phyloP scores from a whole-genome alignment of 2,113 vertebrate genomes.

The Odobenus rosmarus region DNA sequence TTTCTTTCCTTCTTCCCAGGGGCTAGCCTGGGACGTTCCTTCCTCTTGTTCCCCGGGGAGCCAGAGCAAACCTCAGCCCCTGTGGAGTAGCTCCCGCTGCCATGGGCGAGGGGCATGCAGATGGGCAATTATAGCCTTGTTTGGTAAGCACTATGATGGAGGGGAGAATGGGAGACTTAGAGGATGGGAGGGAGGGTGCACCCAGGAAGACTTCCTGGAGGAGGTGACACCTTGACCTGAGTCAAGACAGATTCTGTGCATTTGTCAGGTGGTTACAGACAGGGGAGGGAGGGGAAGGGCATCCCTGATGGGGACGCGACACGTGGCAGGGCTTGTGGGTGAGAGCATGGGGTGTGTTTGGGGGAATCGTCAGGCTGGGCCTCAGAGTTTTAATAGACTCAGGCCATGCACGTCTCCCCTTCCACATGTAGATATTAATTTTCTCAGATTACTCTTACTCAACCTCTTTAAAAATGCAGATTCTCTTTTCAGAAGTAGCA shows the following conservation, averaged over 20 bases:
- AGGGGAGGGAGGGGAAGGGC: accelerated
- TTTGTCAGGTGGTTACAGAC: neutral
- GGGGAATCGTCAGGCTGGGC: neutral
- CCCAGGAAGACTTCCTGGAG: neutral
- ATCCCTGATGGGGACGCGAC: too few species aligned
- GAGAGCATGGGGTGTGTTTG: accelerated
- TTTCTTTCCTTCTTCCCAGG: neutral
- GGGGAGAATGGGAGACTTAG: too few species aligned
- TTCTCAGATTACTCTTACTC: neutral
- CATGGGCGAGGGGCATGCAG: accelerated
- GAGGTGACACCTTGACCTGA: neutral
- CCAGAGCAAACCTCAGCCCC: neutral
- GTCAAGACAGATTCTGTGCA: neutral
- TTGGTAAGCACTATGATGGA: too few species aligned
- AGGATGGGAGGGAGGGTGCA: accelerated
- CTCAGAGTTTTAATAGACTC: too few species aligned
- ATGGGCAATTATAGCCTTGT: accelerated
- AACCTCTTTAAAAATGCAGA: neutral
- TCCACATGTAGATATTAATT: accelerated
- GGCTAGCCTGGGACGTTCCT: too few species aligned
- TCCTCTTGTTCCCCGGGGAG: neutral
- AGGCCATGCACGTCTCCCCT: too few species aligned
- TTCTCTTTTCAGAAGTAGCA: neutral
- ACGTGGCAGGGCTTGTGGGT: accelerated
- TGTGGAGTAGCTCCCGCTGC: neutral